Evolutionary conservation across 2,797 vertebrate species (phyloP), one percentile per base, ranked within the genome.

Genomic region (Anisognathus igniventris): DNA sequence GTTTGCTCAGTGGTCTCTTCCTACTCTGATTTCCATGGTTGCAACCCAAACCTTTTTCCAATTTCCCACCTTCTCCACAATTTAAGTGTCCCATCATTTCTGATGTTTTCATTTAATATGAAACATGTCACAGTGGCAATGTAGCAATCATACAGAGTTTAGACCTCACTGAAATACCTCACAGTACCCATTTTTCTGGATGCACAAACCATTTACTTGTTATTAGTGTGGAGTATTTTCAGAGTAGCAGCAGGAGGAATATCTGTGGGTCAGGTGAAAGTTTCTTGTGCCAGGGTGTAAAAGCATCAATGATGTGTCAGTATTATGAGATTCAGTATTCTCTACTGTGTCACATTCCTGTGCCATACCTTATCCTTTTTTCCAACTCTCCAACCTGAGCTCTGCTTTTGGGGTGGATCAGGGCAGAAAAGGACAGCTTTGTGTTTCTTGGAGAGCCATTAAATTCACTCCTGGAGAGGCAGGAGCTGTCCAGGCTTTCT

Each of bases 401-500:
- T 48, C 35, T n/a, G 6, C 11, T 83, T 83, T 79, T 57, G 48
- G 64, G 56, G 21, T 70, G 40, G 30, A 74, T 82, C 40, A 27
- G 56, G 58, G 48, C 39, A 75, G 17, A 60, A 61, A 57, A 78
- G 30, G 45, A 60, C 82, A 86, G 2, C 51, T 71, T 57, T 85
- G 53, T 92, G 70, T 91, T 96, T 96, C 96, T 87, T 95, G 95
- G 88, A 95, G 90, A 89, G 90, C 67, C 37, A 5, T 70, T 67
- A 8, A 31, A 31, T 40, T 75, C 20, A 70, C 89, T 95, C 93
- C 86, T 95, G 80, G 86, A 96, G 90, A 95, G 80, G 71, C 83
- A 85, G 82, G 64, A 95, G 83, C 74, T 74, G 48, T 79, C 71
- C 44, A 51, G 77, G 79, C 86, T 95, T 83, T 88, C 94, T 92